Evolutionary conservation across 2,113 vertebrate species (phyloP).

Genomic region (Semnornis frantzii): DNA sequence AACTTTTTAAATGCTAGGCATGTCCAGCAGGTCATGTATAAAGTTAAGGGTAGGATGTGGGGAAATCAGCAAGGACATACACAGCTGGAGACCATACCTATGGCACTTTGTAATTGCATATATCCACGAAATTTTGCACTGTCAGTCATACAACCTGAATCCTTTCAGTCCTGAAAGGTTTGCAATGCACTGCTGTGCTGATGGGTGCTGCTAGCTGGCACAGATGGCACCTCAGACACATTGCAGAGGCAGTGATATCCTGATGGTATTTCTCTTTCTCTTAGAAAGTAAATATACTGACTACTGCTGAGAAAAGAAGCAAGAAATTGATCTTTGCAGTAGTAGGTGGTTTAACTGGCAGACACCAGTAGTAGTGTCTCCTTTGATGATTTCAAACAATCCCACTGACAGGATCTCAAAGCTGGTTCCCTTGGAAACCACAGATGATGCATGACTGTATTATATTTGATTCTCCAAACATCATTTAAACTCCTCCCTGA

Average conservation of each 20-base stretch:
- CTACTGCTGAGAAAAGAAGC: not conserved
- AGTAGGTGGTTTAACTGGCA: slow-evolving; percentile 37
- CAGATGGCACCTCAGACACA: not conserved
- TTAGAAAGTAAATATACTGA: slow-evolving; percentile 8
- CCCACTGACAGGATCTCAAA: slow-evolving; percentile 16
- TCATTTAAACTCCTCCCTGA: slow-evolving; percentile 44
- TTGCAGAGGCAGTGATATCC: not conserved
- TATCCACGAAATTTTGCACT: not conserved
- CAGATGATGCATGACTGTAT: slow-evolving; percentile 51
- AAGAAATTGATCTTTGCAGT: slow-evolving; percentile 27
- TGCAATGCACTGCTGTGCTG: not conserved
- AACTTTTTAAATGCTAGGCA: not conserved
- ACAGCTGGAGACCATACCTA: not conserved
- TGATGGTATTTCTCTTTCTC: not conserved
- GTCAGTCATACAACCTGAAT: not conserved
- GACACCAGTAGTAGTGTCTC: not conserved
- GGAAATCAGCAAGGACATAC: not conserved
- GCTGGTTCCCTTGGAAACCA: slow-evolving; percentile 57
- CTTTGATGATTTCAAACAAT: slow-evolving; percentile 50
- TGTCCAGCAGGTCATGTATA: not conserved
- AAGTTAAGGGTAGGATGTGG: not conserved
- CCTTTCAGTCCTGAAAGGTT: not conserved
- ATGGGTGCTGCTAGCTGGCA: not conserved
- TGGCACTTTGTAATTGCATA: not conserved
- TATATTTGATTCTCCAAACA: slow-evolving; percentile 42